Evolutionary conservation across 1,140 invertebrate species (phyloP), one percentile per base, ranked within the genome.

Genomic region (Plectrocnemia conspersa): DNA sequence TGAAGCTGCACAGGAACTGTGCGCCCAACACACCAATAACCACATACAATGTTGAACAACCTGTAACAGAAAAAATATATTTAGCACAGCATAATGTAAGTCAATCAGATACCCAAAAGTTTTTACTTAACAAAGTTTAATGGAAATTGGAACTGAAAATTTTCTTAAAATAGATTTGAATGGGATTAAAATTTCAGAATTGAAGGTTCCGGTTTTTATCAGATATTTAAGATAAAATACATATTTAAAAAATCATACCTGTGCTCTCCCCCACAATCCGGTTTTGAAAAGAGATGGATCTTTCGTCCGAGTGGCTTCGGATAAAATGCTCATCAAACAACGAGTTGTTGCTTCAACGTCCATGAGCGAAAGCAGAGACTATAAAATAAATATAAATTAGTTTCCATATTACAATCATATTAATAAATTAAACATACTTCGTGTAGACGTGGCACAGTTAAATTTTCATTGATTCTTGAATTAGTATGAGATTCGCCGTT

Each of bases 241-340:
- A 45, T 18, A 32, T 40, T 38, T 40, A 42, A 53, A 52, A 33
- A 46, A 21, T 11, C 27, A 72, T 44, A 88, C 84, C 68, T 91
- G 88, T 1, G 89, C 86, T 54, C 90, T 74, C 4, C 89, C 89
- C 81, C 89, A 93, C 58, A 93, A 85, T 7, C 89, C 88, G 49
- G 89, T 92, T 65, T 91, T 89, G 56, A 91, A 89, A 24, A 74
- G 74, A n/a, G 76, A 70, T 0, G 84, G 85, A 69, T 92, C 85
- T 46, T 85, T 77, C 0, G 85, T 80, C 33, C 84, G 73, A 0
- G 88, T 88, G 18, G 90, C 89, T 72, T 93, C 89, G 65, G 88
- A 85, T 1, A 97, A 70, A 65, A 95, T 93, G 59, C 84, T 88
- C 50, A 89, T 91, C 19, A 96, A 71, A 38, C 89, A 79, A 21